Conservation (phyloP, 2,888 invertebrate genomes). For the Cataglyphis altisquamis region DNA sequence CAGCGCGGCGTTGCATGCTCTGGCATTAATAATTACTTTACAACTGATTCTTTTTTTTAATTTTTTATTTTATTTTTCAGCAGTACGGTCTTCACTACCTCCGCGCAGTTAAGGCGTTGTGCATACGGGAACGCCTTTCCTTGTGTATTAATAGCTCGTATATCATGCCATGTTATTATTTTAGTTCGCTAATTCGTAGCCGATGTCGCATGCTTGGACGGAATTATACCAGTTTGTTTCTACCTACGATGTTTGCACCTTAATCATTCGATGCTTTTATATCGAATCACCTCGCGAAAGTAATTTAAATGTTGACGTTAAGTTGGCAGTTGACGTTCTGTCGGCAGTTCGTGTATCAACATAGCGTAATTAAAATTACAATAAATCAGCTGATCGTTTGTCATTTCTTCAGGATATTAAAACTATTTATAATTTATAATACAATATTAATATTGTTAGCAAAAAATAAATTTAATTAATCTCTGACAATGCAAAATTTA, state of each 20-base stretch:
- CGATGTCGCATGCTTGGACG: conserved; percentile 55
- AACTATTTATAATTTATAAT: not conserved
- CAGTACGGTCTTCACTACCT: conserved; percentile 53
- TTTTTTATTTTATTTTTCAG: conserved; percentile 74
- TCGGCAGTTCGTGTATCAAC: not conserved
- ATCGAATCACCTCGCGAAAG: conserved; percentile 60
- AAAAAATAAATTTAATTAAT: not conserved
- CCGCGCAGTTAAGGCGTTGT: conserved; percentile 37
- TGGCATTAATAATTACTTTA: conserved; percentile 85
- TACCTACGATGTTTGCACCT: conserved; percentile 43
- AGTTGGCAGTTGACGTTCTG: not conserved
- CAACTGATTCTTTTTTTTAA: conserved; percentile 81
- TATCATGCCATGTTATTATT: conserved; percentile 57
- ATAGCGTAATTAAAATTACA: not conserved
- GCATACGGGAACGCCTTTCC: conserved; percentile 68
- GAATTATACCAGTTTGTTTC: conserved; percentile 58
- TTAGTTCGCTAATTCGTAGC: conserved; percentile 54
- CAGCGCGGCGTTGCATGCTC: conserved; percentile 81
- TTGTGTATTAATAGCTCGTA: conserved; percentile 57
- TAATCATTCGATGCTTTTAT: conserved; percentile 61
- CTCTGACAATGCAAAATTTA: not conserved
- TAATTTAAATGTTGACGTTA: conserved; percentile 28
- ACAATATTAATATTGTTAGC: not conserved
- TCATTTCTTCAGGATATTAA: not conserved
- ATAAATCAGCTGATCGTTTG: not conserved